These are phyloP conservation scores for Melanotaenia boesemani DNA, from an alignment of 2,797 vertebrate genomes.

Conservation along the genomic window DNA sequence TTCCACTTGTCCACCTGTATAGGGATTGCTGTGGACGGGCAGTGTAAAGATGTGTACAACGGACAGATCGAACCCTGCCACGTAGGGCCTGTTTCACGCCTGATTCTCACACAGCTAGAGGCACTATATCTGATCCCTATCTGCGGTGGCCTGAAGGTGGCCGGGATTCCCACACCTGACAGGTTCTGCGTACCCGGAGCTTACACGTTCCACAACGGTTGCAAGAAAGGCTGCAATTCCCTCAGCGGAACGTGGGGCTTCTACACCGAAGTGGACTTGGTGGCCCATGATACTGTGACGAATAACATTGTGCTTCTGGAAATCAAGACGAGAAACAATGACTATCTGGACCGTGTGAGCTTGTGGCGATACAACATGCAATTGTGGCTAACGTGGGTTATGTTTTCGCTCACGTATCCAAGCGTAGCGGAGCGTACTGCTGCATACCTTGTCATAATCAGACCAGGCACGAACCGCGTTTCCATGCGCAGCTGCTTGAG, in stretches of 20 bases:
- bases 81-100: background rate
- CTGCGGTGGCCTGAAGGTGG: constrained; percentile 9
- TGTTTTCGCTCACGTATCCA: constrained; percentile 46
- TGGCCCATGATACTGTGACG: constrained; percentile 7
- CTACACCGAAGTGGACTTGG: constrained; percentile 28
- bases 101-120: constrained; percentile 8
- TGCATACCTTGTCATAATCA: constrained; percentile 25
- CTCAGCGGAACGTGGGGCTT: background rate
- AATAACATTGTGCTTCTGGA: constrained; percentile 12
- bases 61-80: rapidly evolving
- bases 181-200: rapidly evolving
- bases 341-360: background rate
- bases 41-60: constrained; percentile 35
- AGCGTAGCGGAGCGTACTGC: constrained; percentile 18
- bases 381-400: constrained; percentile 36
- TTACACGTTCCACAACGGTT: constrained; percentile 20
- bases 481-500: background rate
- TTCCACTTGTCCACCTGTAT: background rate
- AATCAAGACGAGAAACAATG: constrained; percentile 18
- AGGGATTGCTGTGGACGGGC: background rate
- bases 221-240: background rate
- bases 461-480: constrained; percentile 6
- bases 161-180: background rate
- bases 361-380: constrained; percentile 28
- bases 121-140: background rate